Base-by-base conservation (phyloP, 2,888 invertebrate genomes). In the Amphimallon solstitiale region DNA sequence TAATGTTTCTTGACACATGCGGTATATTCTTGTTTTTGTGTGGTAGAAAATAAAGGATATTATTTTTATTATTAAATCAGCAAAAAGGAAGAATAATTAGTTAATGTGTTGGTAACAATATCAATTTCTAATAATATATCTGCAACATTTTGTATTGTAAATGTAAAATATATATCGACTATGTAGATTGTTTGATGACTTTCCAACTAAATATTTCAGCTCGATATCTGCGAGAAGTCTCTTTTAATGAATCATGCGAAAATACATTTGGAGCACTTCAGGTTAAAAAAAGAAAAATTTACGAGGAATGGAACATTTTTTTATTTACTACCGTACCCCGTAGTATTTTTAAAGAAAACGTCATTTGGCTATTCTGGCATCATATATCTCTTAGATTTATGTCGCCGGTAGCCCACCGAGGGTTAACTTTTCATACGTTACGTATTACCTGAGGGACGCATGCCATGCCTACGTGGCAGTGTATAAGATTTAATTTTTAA, bases 121-220 rank as follows among this genome's bases (percentile, higher is more conserved):
- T n/a, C n/a, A 37, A 51, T 35, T 10, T 54, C 37, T 19, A 21
- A 54, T 54, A 54, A n/a, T 54, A 54, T 54, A 54, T 54, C 38
- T 54, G 52, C 52, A 38, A 52, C 43, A 68, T 71, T 71, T 71
- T 71, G 68, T 71, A 71, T 69, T 70, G 68, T 70, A 69, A 70
- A 70, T 69, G 70, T 66, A 59, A 69, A 70, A 70, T 67, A 70
- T 69, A 69, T 69, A 68, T 68, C 70, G 69, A 70, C 69, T 70
- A 65, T 40, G 34, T 35, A 60, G n/a, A n/a, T n/a, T n/a, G n/a
- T n/a, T n/a, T n/a, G 29, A 29, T 29, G 6, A 3, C 6, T 29
- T 2, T 29, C 9, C n/a, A 29, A 2, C 5, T 29, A 29, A 5
- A 29, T 29, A 29, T 29, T 29, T 5, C 9, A 5, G 2, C 9